phyloP scores from a whole-genome alignment of 2,113 vertebrate genomes.

The Rhagologus leucostigma region DNA sequence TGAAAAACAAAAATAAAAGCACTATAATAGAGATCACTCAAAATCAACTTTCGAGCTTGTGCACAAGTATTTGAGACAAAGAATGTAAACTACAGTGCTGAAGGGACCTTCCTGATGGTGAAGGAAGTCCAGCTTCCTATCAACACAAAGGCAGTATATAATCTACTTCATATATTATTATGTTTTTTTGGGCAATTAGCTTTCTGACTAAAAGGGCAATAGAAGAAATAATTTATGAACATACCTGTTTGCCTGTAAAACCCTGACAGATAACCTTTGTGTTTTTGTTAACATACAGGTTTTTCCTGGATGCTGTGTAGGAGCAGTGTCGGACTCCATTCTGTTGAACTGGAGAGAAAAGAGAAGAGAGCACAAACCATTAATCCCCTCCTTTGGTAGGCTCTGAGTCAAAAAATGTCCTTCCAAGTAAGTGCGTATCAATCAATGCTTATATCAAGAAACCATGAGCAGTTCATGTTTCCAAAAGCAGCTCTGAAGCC shows the following conservation, averaged over 20 bases:
- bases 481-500: not conserved
- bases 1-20: not conserved
- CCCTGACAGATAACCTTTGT: conserved; percentile 97
- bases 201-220: not conserved
- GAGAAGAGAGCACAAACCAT: not conserved
- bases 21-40: not conserved
- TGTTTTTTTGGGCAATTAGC: not conserved
- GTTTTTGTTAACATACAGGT: conserved; percentile 88
- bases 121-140: not conserved
- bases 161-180: not conserved
- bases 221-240: not conserved
- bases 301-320: conserved; percentile 82
- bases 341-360: conserved; percentile 82
- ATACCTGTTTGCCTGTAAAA: conserved; percentile 98
- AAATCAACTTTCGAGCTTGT: not conserved
- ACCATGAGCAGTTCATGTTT: not conserved
- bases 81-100: not conserved
- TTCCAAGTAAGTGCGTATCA: not conserved
- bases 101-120: not conserved
- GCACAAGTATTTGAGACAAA: not conserved
- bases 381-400: not conserved
- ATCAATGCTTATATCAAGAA: not conserved
- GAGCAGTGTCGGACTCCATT: conserved; percentile 86
- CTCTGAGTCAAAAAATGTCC: not conserved
- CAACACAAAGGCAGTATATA: not conserved